Conservation (phyloP, 2,888 invertebrate genomes). For the Cetonia aurata region DNA sequence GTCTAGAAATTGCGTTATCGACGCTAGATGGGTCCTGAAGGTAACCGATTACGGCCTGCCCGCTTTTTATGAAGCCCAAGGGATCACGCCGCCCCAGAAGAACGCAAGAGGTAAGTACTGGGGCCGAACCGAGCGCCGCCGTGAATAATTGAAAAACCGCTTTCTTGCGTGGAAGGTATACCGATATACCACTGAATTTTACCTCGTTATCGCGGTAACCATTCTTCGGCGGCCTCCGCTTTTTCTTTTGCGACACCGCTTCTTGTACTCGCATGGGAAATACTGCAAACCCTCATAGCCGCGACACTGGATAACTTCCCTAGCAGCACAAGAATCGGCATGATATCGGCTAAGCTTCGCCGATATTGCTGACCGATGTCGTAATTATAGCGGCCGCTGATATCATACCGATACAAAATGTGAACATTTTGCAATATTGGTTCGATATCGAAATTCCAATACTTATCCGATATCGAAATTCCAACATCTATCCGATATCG, state of each 20-base stretch:
- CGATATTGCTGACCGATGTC: too few relatives aligned
- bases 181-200: too few relatives aligned
- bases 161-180: slow-evolving; percentile 17
- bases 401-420: too few relatives aligned
- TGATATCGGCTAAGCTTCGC: too few relatives aligned
- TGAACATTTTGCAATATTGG: too few relatives aligned
- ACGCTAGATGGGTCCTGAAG: slow-evolving; percentile 96
- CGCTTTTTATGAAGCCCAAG: slow-evolving; percentile 81
- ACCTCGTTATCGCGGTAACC: slow-evolving; percentile 24
- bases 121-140: slow-evolving; percentile 12
- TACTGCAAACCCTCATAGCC: too few relatives aligned
- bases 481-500: too few relatives aligned
- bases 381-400: too few relatives aligned
- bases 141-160: slow-evolving; percentile 38
- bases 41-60: slow-evolving; percentile 92
- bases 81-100: slow-evolving; percentile 73
- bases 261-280: slow-evolving; percentile 1
- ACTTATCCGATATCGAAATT: too few relatives aligned
- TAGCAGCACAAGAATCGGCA: too few relatives aligned
- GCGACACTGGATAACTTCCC: too few relatives aligned
- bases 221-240: slow-evolving; percentile 7
- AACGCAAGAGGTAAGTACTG: slow-evolving; percentile 75
- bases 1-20: slow-evolving; percentile 94
- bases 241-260: background rate
- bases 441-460: too few relatives aligned